Evolutionary conservation across 2,888 invertebrate genomes (phyloP).

Genomic region (Heliconius hortense): DNA sequence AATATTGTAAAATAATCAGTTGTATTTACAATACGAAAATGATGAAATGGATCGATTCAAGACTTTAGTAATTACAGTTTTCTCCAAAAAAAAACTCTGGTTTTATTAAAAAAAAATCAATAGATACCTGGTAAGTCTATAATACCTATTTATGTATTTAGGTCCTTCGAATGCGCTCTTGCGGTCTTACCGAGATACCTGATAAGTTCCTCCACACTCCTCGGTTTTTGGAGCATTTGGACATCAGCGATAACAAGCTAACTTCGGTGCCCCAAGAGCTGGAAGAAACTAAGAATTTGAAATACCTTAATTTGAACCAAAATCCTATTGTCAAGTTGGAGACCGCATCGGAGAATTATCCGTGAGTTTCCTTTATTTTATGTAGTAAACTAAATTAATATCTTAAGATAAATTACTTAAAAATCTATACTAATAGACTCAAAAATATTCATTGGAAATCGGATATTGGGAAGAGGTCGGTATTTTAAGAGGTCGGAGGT

Average conservation of each 20-base stretch:
- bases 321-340: conserved; percentile 85
- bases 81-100: background rate
- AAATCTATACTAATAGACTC: no score
- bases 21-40: no score
- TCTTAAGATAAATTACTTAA: background rate
- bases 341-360: conserved; percentile 58
- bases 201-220: conserved; percentile 86
- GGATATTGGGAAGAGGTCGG: no score
- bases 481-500: no score
- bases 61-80: no score
- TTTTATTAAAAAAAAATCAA: background rate
- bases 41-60: no score
- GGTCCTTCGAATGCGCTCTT: conserved; percentile 87
- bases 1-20: no score
- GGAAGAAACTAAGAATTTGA: conserved; percentile 81
- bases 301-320: conserved; percentile 84
- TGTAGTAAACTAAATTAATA: background rate
- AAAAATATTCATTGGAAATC: no score
- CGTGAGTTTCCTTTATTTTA: conserved; percentile 54
- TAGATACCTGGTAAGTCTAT: no score
- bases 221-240: conserved; percentile 83
- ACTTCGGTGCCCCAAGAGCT: conserved; percentile 83
- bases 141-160: conserved; percentile 49
- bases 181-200: conserved; percentile 83
- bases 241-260: conserved; percentile 86